Conservation (phyloP, 2,797 vertebrate species). For the Pampus argenteus region DNA sequence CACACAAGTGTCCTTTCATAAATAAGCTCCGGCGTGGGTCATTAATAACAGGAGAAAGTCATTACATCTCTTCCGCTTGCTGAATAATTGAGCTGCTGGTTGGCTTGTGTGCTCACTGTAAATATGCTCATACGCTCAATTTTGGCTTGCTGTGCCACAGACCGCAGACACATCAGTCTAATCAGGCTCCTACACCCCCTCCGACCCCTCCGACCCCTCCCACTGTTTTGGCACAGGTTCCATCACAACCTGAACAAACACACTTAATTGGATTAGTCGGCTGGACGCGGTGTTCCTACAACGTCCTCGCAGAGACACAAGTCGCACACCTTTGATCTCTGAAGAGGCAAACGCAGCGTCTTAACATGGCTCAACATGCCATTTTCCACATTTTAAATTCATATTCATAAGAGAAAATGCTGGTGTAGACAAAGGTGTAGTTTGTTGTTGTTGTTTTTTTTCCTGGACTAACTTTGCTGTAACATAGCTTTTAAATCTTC, state of each 20-base stretch:
- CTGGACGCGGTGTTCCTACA: constrained; percentile 35
- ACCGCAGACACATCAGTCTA: constrained; percentile 34
- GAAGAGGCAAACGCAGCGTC: constrained; percentile 40
- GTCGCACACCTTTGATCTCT: constrained; percentile 58
- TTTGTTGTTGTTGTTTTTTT: background rate
- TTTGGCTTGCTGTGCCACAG: constrained; percentile 21
- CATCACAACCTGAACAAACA: constrained; percentile 55
- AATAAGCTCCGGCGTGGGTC: constrained; percentile 73
- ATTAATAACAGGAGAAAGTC: constrained; percentile 83
- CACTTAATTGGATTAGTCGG: constrained; percentile 72
- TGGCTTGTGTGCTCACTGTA: constrained; percentile 63
- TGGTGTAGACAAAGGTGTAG: constrained; percentile 26
- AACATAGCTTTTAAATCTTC: constrained; percentile 46
- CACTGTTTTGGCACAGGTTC: constrained; percentile 1
- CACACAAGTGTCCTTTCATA: constrained; percentile 75
- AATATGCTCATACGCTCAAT: constrained; percentile 65
- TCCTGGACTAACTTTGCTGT: constrained; percentile 6
- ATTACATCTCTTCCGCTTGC: constrained; percentile 74
- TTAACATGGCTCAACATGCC: constrained; percentile 51
- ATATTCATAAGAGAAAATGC: constrained; percentile 39
- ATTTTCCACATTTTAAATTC: constrained; percentile 5
- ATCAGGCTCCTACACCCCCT: constrained; percentile 30
- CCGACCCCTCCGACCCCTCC: too few species aligned
- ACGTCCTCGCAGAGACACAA: constrained; percentile 49
- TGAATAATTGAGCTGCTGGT: constrained; percentile 80